These are phyloP conservation scores for Ammospiza nelsoni DNA, from an alignment of 2,113 vertebrate species.

Conservation along the genomic window DNA sequence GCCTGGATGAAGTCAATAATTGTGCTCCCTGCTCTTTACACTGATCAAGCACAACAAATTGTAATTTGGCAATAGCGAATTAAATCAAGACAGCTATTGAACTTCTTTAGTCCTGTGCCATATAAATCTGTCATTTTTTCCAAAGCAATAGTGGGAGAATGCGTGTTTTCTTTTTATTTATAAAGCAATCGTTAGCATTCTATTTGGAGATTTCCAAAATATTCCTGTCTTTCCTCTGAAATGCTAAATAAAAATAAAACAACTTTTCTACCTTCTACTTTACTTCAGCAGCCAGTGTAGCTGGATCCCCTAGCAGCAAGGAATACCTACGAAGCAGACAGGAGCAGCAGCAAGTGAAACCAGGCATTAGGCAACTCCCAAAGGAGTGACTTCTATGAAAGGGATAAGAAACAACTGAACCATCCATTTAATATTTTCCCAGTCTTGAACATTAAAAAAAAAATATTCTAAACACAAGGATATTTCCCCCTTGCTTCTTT, in stretches of 20 bases:
- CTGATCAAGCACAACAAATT: not conserved
- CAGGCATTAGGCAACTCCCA: not conserved
- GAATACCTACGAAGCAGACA: not conserved
- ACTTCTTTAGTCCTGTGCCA: not conserved
- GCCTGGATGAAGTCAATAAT: not conserved
- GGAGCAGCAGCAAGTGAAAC: not conserved
- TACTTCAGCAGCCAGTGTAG: not conserved
- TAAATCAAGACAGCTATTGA: not conserved
- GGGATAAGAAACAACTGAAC: not conserved
- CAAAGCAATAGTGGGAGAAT: not conserved
- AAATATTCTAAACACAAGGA: not conserved
- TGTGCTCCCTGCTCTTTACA: not conserved
- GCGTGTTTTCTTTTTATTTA: not conserved
- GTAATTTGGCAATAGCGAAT: not conserved
- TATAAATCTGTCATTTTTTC: not conserved
- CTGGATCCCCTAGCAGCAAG: not conserved
- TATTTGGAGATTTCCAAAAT: not conserved
- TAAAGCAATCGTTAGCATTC: not conserved
- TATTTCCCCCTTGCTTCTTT: not conserved
- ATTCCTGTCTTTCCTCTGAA: not conserved
- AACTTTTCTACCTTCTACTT: not conserved
- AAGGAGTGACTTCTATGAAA: not conserved
- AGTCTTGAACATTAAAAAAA: not conserved
- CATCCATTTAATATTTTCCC: not conserved
- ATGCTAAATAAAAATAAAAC: not conserved